These are phyloP conservation scores for Ceratina calcarata DNA, from an alignment of 1,140 invertebrate genomes.

Conservation along the genomic window DNA sequence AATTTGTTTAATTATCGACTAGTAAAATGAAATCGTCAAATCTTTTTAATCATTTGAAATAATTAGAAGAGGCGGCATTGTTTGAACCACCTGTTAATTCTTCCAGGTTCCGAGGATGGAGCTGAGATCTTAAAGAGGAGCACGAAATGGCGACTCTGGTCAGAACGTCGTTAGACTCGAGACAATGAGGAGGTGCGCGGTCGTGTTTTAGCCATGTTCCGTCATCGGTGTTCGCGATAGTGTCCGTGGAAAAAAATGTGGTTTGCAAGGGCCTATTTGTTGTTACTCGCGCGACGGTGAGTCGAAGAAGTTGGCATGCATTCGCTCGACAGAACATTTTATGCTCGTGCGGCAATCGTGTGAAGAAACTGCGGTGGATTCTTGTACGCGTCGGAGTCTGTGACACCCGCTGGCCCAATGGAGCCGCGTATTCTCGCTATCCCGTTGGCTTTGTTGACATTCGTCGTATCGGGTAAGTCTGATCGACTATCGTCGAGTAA, in stretches of 20 bases:
- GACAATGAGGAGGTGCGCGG: slow-evolving; percentile 61
- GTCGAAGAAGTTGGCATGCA: slow-evolving; percentile 57
- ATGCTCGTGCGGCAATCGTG: slow-evolving; percentile 50
- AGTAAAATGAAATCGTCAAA: no score
- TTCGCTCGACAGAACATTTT: slow-evolving; percentile 48
- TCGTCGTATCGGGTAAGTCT: slow-evolving; percentile 60
- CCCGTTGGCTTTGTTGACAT: slow-evolving; percentile 66
- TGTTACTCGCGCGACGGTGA: slow-evolving; percentile 36
- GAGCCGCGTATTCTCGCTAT: slow-evolving; percentile 63
- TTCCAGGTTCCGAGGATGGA: neutral
- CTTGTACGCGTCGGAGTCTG: slow-evolving; percentile 64
- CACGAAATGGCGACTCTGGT: slow-evolving; percentile 41
- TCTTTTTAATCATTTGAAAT: neutral
- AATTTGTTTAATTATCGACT: neutral
- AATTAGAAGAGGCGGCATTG: neutral
- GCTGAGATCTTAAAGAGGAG: neutral
- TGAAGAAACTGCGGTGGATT: slow-evolving; percentile 52
- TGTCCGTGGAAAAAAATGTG: slow-evolving; percentile 51
- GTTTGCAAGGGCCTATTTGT: slow-evolving; percentile 27
- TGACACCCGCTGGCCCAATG: slow-evolving; percentile 64
- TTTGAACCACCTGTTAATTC: slow-evolving; percentile 34
- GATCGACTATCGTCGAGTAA: neutral
- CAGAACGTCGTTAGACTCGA: slow-evolving; percentile 62
- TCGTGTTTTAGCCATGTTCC: slow-evolving; percentile 57
- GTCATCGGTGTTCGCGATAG: slow-evolving; percentile 30